A percentile compares a stretch with the other conserved stretches of the same genome.
Evolutionary conservation across 2,888 invertebrate species (phyloP).

Genomic region (Pycnomerus fuliginosus): DNA sequence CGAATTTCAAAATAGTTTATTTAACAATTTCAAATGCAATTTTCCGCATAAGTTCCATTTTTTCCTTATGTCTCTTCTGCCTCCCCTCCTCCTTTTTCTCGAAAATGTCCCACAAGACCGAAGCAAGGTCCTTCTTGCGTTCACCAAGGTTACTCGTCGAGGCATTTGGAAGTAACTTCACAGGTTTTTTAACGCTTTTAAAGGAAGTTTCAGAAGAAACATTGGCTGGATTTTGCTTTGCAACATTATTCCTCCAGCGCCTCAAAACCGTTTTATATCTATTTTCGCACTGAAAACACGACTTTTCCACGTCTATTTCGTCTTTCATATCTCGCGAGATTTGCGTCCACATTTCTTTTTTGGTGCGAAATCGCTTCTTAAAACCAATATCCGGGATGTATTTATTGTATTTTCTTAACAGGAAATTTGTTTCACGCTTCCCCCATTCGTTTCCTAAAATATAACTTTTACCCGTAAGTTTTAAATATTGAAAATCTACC

Average conservation of each 20-base stretch:
- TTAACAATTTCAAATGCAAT: no score
- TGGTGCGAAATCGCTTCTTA: slow-evolving; percentile 6
- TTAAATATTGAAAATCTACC: no score
- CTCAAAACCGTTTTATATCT: slow-evolving; percentile 17
- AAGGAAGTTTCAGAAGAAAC: no score
- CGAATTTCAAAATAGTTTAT: no score
- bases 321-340: slow-evolving; percentile 7
- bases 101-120: slow-evolving; percentile 4
- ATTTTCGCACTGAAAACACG: slow-evolving; percentile 12
- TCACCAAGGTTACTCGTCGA: not conserved
- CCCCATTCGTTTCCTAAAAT: no score
- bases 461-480: no score
- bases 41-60: slow-evolving; percentile 9
- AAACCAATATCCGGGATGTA: slow-evolving; percentile 4
- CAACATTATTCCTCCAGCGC: slow-evolving; percentile 5
- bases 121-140: not conserved
- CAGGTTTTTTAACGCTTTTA: no score
- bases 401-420: slow-evolving; percentile 7
- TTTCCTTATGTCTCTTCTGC: slow-evolving; percentile 4
- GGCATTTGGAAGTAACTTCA: not conserved
- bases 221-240: no score
- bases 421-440: slow-evolving; percentile 4
- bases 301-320: slow-evolving; percentile 1
- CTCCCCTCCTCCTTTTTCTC: slow-evolving; percentile 5
- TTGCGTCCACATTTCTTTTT: slow-evolving; percentile 5